phyloP scores from a whole-genome alignment of 2,797 vertebrate species.

The Characodon lateralis region DNA sequence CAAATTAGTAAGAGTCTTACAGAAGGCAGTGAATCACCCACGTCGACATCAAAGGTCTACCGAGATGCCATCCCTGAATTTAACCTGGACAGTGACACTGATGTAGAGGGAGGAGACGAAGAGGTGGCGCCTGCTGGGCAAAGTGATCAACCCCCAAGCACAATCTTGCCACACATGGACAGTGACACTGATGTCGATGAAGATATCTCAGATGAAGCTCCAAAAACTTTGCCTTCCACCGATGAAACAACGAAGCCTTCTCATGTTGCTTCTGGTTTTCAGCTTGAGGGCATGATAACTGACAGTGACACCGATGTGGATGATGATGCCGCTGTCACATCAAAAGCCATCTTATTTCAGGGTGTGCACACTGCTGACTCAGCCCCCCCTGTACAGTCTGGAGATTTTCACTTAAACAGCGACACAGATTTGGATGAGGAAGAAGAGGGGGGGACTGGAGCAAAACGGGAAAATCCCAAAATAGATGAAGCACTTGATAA shows the following conservation, averaged over 20 bases:
- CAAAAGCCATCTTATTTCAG: conserved; percentile 25
- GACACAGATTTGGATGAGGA: conserved; percentile 74
- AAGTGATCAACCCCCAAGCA: conserved; percentile 27
- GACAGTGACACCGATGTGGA: conserved; percentile 83
- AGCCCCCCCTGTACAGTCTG: conserved; percentile 19
- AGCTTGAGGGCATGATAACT: conserved; percentile 52
- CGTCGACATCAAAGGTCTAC: conserved; percentile 19
- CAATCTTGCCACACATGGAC: conserved; percentile 59
- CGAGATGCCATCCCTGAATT: conserved; percentile 42
- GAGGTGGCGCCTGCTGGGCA: conserved; percentile 4
- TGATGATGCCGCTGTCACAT: conserved; percentile 24
- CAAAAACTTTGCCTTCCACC: conserved; percentile 16
- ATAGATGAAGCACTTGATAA: conserved; percentile 25
- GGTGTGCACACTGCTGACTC: conserved; percentile 20
- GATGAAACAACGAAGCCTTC: conserved; percentile 18
- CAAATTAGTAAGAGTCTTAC: conserved; percentile 18
- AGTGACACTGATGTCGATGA: conserved; percentile 77
- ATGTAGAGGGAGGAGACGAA: conserved; percentile 61
- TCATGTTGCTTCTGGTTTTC: conserved; percentile 23
- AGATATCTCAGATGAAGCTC: conserved; percentile 16
- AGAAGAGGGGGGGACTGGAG: conserved; percentile 21
- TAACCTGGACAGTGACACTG: conserved; percentile 75
- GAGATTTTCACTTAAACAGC: conserved; percentile 61
- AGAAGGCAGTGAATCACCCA: conserved; percentile 15
- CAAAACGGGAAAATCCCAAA: conserved; percentile 24